Evolutionary conservation across 2,888 invertebrate species (phyloP).

Genomic region (Athalia rosae): DNA sequence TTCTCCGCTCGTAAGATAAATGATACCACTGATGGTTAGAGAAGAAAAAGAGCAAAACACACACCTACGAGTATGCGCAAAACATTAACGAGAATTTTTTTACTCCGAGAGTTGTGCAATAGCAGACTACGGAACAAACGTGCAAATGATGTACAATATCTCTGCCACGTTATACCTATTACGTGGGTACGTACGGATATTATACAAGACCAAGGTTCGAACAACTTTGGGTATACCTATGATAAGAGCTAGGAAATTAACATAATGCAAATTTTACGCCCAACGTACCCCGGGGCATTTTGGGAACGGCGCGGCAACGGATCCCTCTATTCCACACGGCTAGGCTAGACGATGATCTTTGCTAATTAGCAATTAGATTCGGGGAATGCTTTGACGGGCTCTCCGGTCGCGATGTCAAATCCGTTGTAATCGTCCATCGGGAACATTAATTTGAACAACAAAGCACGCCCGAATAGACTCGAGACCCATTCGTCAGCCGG

Average conservation of each 20-base stretch:
- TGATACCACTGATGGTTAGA: background rate
- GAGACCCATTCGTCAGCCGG: background rate
- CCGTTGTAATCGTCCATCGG: background rate
- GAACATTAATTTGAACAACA: background rate
- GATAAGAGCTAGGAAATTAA: conserved; percentile 28
- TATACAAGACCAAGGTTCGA: background rate
- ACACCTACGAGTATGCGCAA: background rate
- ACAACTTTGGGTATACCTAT: background rate
- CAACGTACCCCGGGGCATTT: conserved; percentile 18
- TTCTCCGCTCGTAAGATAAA: background rate
- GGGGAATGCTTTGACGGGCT: conserved; percentile 9
- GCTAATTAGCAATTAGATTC: conserved; percentile 24
- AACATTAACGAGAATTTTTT: background rate
- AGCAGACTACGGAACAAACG: background rate
- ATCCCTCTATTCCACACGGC: background rate
- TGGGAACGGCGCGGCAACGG: too few species aligned
- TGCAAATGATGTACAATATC: background rate
- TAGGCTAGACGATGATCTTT: conserved; percentile 18
- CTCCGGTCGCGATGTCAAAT: background rate
- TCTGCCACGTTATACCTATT: background rate
- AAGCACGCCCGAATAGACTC: background rate
- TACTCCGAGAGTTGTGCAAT: background rate
- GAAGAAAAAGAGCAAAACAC: background rate
- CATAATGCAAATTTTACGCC: conserved; percentile 40
- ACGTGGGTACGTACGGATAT: background rate